A percentile compares a stretch with the other conserved stretches of the same genome.
Conservation (phyloP, 2,888 invertebrate genomes). For the Drosophila prostipennis region DNA sequence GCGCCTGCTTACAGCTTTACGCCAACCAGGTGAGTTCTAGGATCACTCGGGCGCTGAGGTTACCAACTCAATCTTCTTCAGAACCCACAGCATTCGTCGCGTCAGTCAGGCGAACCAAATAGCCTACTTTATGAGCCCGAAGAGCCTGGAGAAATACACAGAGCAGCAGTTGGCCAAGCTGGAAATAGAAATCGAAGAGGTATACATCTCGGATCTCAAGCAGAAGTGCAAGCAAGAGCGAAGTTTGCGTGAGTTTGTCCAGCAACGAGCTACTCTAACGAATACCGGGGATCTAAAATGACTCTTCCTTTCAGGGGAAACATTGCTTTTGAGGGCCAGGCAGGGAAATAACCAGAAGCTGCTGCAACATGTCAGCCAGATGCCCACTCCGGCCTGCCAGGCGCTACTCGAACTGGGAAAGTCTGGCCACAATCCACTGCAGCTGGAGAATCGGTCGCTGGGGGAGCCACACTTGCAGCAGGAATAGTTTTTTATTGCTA, state of each 20-base stretch:
- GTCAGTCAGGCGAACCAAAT: conserved; percentile 91
- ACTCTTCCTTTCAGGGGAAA: conserved; percentile 53
- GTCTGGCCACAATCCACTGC: conserved; percentile 8
- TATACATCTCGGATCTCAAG: conserved; percentile 56
- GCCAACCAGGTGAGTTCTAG: conserved; percentile 85
- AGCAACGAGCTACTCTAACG: not conserved
- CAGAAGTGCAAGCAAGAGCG: conserved; percentile 64
- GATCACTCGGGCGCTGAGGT: not conserved
- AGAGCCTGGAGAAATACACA: conserved; percentile 86
- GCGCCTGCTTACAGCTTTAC: conserved; percentile 94
- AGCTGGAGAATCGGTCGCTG: conserved; percentile 12
- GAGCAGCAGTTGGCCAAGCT: conserved; percentile 41
- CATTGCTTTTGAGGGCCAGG: conserved; percentile 60
- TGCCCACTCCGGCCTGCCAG: conserved; percentile 63
- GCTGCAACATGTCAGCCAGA: conserved; percentile 48
- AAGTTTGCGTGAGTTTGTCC: conserved; percentile 60
- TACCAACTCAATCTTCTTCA: conserved; percentile 21
- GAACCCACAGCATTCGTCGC: conserved; percentile 85
- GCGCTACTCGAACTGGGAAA: conserved; percentile 47
- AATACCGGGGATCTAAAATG: not conserved
- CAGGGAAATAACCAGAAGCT: conserved; percentile 51
- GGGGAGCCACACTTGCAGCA: not conserved
- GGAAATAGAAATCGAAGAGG: conserved; percentile 60
- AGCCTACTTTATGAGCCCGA: conserved; percentile 97
- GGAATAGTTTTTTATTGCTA: not conserved